Percentiles rank a stretch among this genome's conserved stretches.
phyloP scores from a whole-genome alignment of 2,113 vertebrate genomes.

The Microtus oregoni region DNA sequence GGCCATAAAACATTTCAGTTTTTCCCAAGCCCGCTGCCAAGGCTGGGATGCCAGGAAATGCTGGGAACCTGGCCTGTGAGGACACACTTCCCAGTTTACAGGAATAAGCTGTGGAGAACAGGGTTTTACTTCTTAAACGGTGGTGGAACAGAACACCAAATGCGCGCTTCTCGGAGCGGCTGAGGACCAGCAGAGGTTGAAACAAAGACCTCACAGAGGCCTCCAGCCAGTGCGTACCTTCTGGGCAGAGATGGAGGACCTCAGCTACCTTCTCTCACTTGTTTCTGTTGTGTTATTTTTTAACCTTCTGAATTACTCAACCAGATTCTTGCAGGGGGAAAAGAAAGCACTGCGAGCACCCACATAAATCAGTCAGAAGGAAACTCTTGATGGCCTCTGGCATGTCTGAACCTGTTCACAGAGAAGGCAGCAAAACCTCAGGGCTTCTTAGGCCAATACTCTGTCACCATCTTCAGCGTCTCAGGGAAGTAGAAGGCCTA shows the following conservation, averaged over 20 bases:
- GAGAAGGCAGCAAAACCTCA: not conserved
- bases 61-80: constrained; percentile 73
- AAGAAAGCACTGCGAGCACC: constrained; percentile 25
- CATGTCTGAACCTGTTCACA: constrained; percentile 55
- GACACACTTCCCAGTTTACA: constrained; percentile 79
- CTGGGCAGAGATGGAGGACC: constrained; percentile 2
- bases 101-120: constrained; percentile 73
- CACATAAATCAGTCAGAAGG: constrained; percentile 70
- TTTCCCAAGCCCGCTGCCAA: constrained; percentile 77
- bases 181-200: constrained; percentile 4
- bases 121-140: constrained; percentile 69
- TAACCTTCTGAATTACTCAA: constrained; percentile 78
- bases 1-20: constrained; percentile 59
- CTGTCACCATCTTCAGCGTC: too few species aligned
- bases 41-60: constrained; percentile 65
- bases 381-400: constrained; percentile 47
- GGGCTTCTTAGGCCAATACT: not conserved
- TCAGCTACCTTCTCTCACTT: constrained; percentile 53
- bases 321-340: constrained; percentile 69
- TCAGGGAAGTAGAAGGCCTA: not conserved
- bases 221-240: constrained; percentile 53
- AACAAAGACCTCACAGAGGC: constrained; percentile 69
- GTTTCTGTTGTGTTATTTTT: constrained; percentile 62
- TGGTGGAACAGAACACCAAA: constrained; percentile 5
- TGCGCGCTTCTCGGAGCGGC: not conserved